phyloP scores from a whole-genome alignment of 1,140 invertebrate genomes.

The Archegozetes longisetosus region DNA sequence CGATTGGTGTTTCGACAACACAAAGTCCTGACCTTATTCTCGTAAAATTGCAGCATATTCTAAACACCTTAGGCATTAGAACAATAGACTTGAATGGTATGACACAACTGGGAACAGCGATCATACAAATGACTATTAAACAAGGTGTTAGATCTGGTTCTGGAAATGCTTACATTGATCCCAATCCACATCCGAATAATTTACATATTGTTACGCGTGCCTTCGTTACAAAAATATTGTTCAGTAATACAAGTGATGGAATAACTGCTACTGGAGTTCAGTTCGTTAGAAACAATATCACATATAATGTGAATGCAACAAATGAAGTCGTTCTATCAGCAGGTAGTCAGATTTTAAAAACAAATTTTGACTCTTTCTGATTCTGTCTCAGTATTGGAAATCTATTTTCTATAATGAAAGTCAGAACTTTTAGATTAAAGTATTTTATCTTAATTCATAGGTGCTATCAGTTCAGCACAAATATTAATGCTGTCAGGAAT shows the following conservation, averaged over 20 bases:
- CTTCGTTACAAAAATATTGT: slow-evolving; percentile 64
- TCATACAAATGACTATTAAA: slow-evolving; percentile 61
- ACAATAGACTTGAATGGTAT: slow-evolving; percentile 63
- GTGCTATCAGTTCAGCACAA: slow-evolving; percentile 74
- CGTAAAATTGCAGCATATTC: slow-evolving; percentile 45
- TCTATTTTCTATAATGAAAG: too few relatives aligned
- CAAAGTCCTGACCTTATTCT: slow-evolving; percentile 62
- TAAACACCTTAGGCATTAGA: slow-evolving; percentile 45
- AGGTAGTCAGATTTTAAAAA: slow-evolving; percentile 36
- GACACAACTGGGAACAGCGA: slow-evolving; percentile 42
- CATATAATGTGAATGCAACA: background rate
- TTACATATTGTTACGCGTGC: slow-evolving; percentile 68
- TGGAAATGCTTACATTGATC: slow-evolving; percentile 69
- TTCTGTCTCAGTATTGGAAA: too few relatives aligned
- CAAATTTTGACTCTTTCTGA: too few relatives aligned
- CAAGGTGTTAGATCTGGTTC: slow-evolving; percentile 76
- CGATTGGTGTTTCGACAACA: slow-evolving; percentile 63
- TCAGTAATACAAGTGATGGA: slow-evolving; percentile 37
- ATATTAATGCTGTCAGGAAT: slow-evolving; percentile 78
- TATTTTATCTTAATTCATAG: too few relatives aligned
- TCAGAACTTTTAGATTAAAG: too few relatives aligned
- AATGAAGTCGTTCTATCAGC: slow-evolving; percentile 49
- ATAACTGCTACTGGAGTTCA: background rate
- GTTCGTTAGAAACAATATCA: background rate
- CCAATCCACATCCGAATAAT: slow-evolving; percentile 59